These are phyloP conservation scores for Callionymus lyra DNA, from an alignment of 2,113 vertebrate species.

Conservation along the genomic window DNA sequence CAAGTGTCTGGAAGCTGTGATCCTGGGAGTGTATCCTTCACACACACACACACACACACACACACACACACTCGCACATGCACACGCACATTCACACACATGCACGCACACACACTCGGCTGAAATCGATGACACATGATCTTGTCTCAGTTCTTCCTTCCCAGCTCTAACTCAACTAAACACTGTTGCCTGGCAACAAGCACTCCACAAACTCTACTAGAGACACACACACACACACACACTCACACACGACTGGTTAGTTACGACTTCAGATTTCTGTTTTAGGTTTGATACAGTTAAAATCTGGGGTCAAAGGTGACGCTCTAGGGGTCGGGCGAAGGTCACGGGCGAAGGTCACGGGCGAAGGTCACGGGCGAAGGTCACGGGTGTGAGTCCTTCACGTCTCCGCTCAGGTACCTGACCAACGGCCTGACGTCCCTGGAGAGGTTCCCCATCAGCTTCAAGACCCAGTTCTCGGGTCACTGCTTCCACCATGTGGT, in stretches of 20 bases:
- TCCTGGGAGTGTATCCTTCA: conserved; percentile 97
- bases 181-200: conserved; percentile 53
- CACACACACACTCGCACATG: neutral
- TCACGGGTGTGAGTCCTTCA: no score
- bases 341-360: no score
- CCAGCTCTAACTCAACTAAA: conserved; percentile 12
- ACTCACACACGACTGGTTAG: neutral
- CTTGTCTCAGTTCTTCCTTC: conserved; percentile 5
- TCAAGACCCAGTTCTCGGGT: conserved; percentile 96
- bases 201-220: conserved; percentile 26
- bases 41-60: conserved; percentile 8
- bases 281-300: no score
- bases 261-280: no score
- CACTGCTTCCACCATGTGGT: conserved; percentile 94
- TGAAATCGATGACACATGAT: conserved; percentile 35
- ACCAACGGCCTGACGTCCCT: conserved; percentile 88
- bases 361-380: no score
- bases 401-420: conserved; percentile 73
- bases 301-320: no score
- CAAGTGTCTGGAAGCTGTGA: conserved; percentile 98
- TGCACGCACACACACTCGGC: conserved; percentile 8
- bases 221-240: neutral
- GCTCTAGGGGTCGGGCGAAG: no score
- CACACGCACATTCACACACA: conserved; percentile 5
- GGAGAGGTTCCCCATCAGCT: conserved; percentile 97